Evolutionary conservation across 2,113 vertebrate species (phyloP).

Genomic region (Protobothrops flavoviridis): DNA sequence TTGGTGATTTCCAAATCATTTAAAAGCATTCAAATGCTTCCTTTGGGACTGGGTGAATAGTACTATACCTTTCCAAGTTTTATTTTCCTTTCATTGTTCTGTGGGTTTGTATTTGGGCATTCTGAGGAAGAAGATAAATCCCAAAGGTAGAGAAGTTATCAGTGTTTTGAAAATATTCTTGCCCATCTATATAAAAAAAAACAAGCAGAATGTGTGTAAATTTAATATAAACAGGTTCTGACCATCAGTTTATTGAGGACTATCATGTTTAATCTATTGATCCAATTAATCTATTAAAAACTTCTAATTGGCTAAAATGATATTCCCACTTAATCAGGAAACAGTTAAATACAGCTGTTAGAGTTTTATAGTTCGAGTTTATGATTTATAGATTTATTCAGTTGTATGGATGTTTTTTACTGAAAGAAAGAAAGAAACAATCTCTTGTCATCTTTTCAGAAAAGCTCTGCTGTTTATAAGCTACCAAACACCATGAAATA

Average conservation of each 20-base stretch:
- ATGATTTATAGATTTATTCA: neutral
- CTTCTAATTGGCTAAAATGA: neutral
- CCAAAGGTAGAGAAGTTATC: neutral
- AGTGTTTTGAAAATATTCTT: neutral
- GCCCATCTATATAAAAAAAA: neutral
- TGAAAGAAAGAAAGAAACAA: neutral
- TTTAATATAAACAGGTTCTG: neutral
- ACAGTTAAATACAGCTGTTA: neutral
- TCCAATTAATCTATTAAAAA: neutral
- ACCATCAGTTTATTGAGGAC: neutral
- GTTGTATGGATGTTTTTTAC: neutral
- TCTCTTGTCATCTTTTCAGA: neutral
- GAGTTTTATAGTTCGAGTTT: neutral
- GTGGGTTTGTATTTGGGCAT: slow-evolving; percentile 40
- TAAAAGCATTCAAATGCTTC: slow-evolving; percentile 27
- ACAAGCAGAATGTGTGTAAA: neutral
- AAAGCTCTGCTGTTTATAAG: neutral
- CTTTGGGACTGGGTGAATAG: neutral
- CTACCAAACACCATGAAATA: neutral
- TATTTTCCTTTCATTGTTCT: slow-evolving; percentile 52
- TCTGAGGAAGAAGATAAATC: neutral
- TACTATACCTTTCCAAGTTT: neutral
- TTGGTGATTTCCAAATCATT: slow-evolving; percentile 15
- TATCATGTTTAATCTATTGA: neutral
- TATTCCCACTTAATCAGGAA: neutral